Evolutionary conservation across 1,140 invertebrate genomes (phyloP), one percentile per base, ranked within the genome.

Genomic region (Chironomus tepperi): DNA sequence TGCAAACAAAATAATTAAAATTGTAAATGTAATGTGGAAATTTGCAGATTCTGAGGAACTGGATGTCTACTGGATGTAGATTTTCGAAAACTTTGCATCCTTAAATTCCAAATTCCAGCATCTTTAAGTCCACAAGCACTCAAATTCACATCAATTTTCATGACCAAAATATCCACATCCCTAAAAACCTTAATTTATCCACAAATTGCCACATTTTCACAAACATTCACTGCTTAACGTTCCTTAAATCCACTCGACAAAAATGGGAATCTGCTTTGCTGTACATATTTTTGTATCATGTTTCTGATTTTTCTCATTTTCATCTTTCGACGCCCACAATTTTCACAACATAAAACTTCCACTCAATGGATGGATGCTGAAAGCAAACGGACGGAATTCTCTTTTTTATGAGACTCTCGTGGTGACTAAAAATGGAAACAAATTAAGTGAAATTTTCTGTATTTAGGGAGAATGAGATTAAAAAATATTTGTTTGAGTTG

Each of bases 291-390:
- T 34, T 34, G 24, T 34, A 34, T 34, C 24, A 34, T 34, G 24
- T 34, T 34, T 34, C 24, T 34, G 24, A 57, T n/a, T n/a, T n/a
- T n/a, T 57, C 47, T 57, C 47, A 57, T 57, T 57, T 57, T 57
- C 47, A 57, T 57, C 12, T 57, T 57, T 57, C 10, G 12, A 12
- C 47, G 47, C 47, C 47, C 47, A 57, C 47, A 57, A 57, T 57
- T 57, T 57, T 57, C 47, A 57, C 47, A 57, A 57, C 47, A 57
- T 57, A 57, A 57, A 57, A 57, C 47, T 57, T n/a, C 12, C 15
- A n/a, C 47, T 57, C 47, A n/a, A 57, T 57, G 47, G 47, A 57
- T 57, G 47, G n/a, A n/a, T 57, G 47, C n/a, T 57, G 47, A 57
- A 57, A 57, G 47, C 47, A n/a, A 57, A n/a, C 47, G 47, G 47